Evolutionary conservation across 2,797 vertebrate species (phyloP).

Genomic region (Malurus leucopterus): DNA sequence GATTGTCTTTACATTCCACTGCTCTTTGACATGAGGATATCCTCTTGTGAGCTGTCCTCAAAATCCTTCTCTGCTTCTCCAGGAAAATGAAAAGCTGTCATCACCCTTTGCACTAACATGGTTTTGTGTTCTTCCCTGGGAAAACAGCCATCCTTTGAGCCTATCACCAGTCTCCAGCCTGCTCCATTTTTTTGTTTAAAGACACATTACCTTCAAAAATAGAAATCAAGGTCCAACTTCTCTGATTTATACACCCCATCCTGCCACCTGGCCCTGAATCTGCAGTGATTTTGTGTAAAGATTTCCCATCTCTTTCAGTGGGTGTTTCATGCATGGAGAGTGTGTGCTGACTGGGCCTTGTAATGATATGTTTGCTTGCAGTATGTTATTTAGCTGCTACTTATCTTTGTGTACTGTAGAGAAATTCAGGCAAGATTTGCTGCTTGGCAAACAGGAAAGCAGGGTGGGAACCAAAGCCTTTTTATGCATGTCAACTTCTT

Average conservation of each 20-base stretch:
- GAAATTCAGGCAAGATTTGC: slow-evolving; percentile 13
- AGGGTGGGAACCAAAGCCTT: background rate
- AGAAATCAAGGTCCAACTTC: background rate
- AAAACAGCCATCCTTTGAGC: background rate
- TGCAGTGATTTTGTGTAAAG: background rate
- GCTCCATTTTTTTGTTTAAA: background rate
- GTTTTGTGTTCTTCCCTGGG: background rate
- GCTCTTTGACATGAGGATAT: background rate
- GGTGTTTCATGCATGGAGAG: background rate
- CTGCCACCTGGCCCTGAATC: background rate
- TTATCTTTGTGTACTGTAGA: background rate
- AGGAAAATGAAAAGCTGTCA: background rate
- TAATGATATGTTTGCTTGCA: slow-evolving; percentile 1
- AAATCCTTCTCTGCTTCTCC: background rate
- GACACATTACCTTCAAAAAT: background rate
- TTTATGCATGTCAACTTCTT: background rate
- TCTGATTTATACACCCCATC: background rate
- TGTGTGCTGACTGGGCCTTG: background rate
- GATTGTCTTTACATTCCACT: background rate
- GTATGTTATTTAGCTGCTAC: background rate
- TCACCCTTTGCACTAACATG: background rate
- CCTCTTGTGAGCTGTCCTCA: background rate
- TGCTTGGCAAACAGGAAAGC: background rate
- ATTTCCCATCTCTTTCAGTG: background rate
- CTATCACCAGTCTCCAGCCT: background rate